Evolutionary conservation across 2,113 vertebrate species (phyloP), one percentile per base, ranked within the genome.

Genomic region (Bothrops jararaca): DNA sequence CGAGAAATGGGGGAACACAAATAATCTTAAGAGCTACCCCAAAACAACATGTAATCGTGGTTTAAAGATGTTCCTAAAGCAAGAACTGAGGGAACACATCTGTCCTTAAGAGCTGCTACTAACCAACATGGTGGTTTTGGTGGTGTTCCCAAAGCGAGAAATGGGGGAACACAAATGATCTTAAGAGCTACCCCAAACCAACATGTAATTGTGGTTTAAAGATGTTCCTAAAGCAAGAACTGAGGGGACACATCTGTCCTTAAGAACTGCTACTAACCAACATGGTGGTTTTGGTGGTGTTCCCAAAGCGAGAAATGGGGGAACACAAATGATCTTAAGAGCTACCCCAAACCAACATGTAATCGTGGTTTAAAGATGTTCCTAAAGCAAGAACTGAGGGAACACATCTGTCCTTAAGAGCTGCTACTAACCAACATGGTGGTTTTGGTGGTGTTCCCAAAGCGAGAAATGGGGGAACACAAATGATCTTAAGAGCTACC

Each of bases 371-470:
- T 50, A 15, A 15, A 8, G 9, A 48, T 90, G 15, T 34, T 90
- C 26, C 89, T 12, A 69, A 90, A 90, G 45, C 18, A 10, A 90
- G 48, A 74, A 90, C 23, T 89, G 39, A 42, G 24, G 24, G 42
- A 48, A 48, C 23, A 48, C 13, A 29, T 8, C 1, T 9, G 9
- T 13, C 56, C 12, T 0, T 5, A 89, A 60, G 18, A 2, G 0
- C 74, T n/a, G 42, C 34, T 2, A 29, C 39, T 0, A 15, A 0
- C 80, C 85, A 89, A 60, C 89, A 42, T 92, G 57, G 23, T 90
- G 3, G 57, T 26, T 53, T 53, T 57, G 29, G 13, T 12, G 57
- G 20, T 85, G 64, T 91, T 85, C 69, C 34, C 26, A 85, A 91
- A 85, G 20, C 42, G 56, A 64, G 89, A 64, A 64, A 64, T 89